Evolutionary conservation across 2,888 invertebrate species (phyloP).

Genomic region (Scrobipalpa costella): DNA sequence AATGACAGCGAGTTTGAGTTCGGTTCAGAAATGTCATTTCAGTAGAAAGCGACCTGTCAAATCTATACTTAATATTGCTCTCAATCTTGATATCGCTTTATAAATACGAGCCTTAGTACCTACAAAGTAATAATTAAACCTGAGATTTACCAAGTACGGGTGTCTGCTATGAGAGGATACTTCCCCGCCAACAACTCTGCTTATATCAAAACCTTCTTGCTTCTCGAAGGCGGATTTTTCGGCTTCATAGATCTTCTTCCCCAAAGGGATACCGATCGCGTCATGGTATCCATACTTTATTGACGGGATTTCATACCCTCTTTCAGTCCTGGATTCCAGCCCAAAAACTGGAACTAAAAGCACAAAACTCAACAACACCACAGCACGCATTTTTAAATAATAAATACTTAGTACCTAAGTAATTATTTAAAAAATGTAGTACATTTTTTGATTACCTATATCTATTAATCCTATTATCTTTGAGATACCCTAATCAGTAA

Average conservation of each 20-base stretch:
- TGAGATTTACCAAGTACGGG: constrained; percentile 49
- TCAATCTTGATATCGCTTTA: no score
- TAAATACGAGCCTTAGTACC: no score
- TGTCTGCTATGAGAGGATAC: constrained; percentile 39
- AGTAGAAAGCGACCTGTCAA: no score
- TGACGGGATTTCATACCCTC: not conserved
- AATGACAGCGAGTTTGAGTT: no score
- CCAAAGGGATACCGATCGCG: constrained; percentile 56
- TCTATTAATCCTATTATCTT: no score
- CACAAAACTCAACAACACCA: constrained; percentile 38
- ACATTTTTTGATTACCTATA: not conserved
- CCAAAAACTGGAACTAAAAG: constrained; percentile 40
- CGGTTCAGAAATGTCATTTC: no score
- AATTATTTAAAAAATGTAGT: not conserved
- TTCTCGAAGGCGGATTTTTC: constrained; percentile 38
- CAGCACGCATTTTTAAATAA: constrained; percentile 40
- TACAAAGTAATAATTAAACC: no score
- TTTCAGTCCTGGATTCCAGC: constrained; percentile 29
- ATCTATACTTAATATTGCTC: no score
- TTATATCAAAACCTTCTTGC: constrained; percentile 27
- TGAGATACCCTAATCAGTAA: no score
- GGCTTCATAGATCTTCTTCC: constrained; percentile 49
- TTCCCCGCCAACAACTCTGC: constrained; percentile 54
- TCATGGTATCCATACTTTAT: constrained; percentile 47
- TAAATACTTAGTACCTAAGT: no score